Conservation (phyloP, 2,797 vertebrate species). For the Galagoides demidoff region DNA sequence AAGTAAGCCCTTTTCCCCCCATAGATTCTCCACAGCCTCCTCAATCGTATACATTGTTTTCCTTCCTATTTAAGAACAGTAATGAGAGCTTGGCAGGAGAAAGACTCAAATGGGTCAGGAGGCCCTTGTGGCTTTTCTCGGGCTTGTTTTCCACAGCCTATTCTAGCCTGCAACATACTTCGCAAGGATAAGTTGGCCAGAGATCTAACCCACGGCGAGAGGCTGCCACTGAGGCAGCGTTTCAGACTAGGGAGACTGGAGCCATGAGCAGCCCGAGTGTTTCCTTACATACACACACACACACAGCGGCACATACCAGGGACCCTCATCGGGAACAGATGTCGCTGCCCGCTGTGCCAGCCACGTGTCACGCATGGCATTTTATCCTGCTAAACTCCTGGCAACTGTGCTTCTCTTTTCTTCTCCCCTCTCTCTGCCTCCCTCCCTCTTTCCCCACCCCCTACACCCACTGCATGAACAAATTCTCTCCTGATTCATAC, state of each 20-base stretch:
- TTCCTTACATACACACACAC: background rate
- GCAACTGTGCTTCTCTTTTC: slow-evolving; percentile 58
- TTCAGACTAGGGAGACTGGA: slow-evolving; percentile 50
- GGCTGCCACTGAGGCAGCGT: slow-evolving; percentile 70
- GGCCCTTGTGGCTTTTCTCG: slow-evolving; percentile 84
- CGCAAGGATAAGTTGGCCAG: slow-evolving; percentile 78
- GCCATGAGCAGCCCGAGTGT: slow-evolving; percentile 44
- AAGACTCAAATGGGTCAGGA: slow-evolving; percentile 85
- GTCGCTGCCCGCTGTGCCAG: background rate
- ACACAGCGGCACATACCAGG: background rate
- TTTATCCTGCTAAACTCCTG: slow-evolving; percentile 55
- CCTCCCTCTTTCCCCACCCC: background rate
- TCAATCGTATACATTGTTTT: slow-evolving; percentile 79
- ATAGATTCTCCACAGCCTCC: slow-evolving; percentile 54
- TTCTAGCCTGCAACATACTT: slow-evolving; percentile 84
- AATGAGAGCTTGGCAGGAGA: slow-evolving; percentile 85
- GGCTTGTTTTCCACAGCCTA: slow-evolving; percentile 84
- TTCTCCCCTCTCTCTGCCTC: background rate
- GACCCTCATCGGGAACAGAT: slow-evolving; percentile 22
- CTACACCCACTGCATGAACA: background rate
- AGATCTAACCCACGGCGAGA: slow-evolving; percentile 67
- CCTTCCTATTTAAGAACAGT: slow-evolving; percentile 82
- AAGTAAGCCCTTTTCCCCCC: background rate
- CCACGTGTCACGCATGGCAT: background rate
- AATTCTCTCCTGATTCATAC: slow-evolving; percentile 57